Base-by-base conservation (phyloP, 2,113 vertebrate species). In the Sinocyclocheilus maitianheensis region DNA sequence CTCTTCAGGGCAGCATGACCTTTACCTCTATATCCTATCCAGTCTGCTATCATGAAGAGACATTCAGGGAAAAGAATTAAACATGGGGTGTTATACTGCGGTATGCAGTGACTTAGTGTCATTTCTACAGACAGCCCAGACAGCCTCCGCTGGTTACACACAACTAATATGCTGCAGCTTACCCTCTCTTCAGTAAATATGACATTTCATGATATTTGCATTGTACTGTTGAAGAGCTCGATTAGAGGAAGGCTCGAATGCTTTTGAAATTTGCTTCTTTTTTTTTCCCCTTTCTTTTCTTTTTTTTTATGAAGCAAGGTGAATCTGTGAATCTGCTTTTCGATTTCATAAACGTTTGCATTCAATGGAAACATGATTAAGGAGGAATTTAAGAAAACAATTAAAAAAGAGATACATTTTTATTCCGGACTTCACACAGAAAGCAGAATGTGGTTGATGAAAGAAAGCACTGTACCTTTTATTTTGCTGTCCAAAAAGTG, bases 401-500 rank as follows among this genome's bases (percentile, higher is more conserved):
- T 62, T 43, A 11, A 67, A 8, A 18, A 14, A 24, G 4, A 30
- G 6, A 22, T 22, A 22, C 20, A 22, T 53, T 43, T 22, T 30
- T 13, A 58, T 74, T 83, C 2, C 1, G 8, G 60, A 67, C 9
- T n/a, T 74, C 43, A 67, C 22, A 53, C 40, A 16, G 46, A 77
- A 69, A 51, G 80, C n/a, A 51, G n/a, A 91, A 87, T 91, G 80
- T 88, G 90, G 78, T 92, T 91, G 89, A 93, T 82, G 95, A 96
- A 92, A 95, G 92, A 87, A 90, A 92, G 91, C 95, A 96, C 96
- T 95, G 95, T 97, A 97, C 96, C 96, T 97, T 97, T 97, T 91
- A 97, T 96, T 95, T 97, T 96, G 92, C 97, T 97, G 95, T 97
- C 96, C 96, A 97, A 95, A 95, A 96, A 97, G 96, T 97, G 96